Conservation (phyloP, 2,888 invertebrate species). For the Petrophora chlorosata region DNA sequence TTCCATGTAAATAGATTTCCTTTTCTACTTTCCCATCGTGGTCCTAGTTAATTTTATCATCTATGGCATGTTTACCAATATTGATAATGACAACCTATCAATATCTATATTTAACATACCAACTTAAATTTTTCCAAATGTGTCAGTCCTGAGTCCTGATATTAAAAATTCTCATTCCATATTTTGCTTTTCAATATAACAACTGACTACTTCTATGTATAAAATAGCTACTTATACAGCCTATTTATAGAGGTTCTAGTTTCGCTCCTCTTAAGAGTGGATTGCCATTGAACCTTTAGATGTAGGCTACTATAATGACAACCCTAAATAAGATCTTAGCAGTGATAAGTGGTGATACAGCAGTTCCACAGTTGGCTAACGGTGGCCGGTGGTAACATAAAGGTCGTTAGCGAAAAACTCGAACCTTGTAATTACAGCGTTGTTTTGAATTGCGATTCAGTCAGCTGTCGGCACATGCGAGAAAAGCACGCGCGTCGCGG, state of each 20-base stretch:
- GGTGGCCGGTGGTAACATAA: slow-evolving; percentile 45
- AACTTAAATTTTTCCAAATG: no score
- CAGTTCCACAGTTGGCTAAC: slow-evolving; percentile 41
- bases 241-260: neutral
- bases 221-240: no score
- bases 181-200: no score
- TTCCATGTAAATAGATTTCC: neutral
- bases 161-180: no score
- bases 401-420: slow-evolving; percentile 70
- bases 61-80: no score
- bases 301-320: slow-evolving; percentile 14
- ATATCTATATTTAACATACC: no score
- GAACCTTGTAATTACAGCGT: slow-evolving; percentile 69
- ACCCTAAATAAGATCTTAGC: slow-evolving; percentile 26
- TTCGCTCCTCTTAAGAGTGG: neutral
- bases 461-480: slow-evolving; percentile 79
- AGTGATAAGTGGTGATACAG: slow-evolving; percentile 23
- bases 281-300: no score
- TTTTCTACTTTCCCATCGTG: neutral
- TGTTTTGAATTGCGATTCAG: slow-evolving; percentile 80
- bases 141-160: no score
- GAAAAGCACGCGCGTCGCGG: slow-evolving; percentile 76
- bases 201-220: no score
- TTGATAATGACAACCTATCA: no score
- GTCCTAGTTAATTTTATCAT: neutral